Evolutionary conservation across 2,113 vertebrate species (phyloP), one percentile per base, ranked within the genome.

Genomic region (Festucalex cinctus): DNA sequence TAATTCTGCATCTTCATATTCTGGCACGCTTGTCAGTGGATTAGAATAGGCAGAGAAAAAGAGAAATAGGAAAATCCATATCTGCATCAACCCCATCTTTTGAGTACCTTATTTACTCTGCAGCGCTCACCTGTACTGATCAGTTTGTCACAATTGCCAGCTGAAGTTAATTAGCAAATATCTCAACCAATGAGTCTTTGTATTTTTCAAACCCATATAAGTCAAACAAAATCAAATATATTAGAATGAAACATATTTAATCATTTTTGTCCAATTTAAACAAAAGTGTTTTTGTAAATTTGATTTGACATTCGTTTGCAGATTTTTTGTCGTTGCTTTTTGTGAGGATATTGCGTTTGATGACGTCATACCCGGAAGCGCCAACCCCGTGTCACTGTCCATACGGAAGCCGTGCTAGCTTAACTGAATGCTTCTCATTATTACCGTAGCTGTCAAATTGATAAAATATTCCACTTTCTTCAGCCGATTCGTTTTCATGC

Each of bases 321-420:
- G 10, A 1, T 7, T 9, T 22, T 28, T 4, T 12, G 1, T 19
- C n/a, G 20, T 60, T 39, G 19, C 4, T 32, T 32, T 32, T 8
- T 35, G 1, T 13, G 2, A 71, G 88, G 88, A 88, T 69, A 37
- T 84, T 48, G 73, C 82, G 78, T 22, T 17, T 3, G 1, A 14
- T 26, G 53, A 74, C 6, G 75, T 77, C 60, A 6, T 3, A 77
- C 54, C 49, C 65, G 83, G 85, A 86, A 86, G 76, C 80, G 57
- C 67, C 68, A 71, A 51, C 73, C 9, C 13, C 22, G n/a, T 32
- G 28, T 32, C 28, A 2, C 28, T 32, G 28, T 43, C 59, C n/a
- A 22, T 39, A 39, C 39, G 22, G 22, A 43, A 43, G 60, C 22
- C 13, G 22, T 6, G 39, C 39, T 26, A 5, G 2, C 9, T 59